Evolutionary conservation across 2,113 vertebrate genomes (phyloP).

Genomic region (Anolis carolinensis): DNA sequence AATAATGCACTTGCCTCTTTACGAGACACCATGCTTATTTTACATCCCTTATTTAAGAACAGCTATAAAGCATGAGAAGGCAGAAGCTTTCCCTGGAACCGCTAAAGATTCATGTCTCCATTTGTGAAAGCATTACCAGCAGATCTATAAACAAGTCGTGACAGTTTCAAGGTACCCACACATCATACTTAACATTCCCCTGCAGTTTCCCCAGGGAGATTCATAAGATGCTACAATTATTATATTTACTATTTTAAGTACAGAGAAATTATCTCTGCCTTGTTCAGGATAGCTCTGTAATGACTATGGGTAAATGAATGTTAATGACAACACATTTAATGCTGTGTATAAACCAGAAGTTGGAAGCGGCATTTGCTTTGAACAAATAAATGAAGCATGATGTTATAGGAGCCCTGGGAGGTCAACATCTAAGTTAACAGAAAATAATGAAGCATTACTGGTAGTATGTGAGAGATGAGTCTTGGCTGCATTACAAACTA

Average conservation of each 20-base stretch:
- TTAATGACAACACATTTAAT: slow-evolving; percentile 16
- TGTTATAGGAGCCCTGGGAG: slow-evolving; percentile 20
- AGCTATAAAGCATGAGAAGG: neutral
- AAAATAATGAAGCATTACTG: neutral
- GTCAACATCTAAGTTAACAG: slow-evolving; percentile 24
- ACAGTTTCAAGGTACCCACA: neutral
- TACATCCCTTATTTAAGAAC: neutral
- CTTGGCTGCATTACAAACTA: slow-evolving; percentile 25
- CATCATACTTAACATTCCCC: neutral
- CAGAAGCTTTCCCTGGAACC: neutral
- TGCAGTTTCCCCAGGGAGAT: neutral
- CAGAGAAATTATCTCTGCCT: neutral
- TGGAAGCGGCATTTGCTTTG: slow-evolving; percentile 13
- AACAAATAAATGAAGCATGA: slow-evolving; percentile 41
- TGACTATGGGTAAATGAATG: neutral
- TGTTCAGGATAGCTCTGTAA: slow-evolving; percentile 2
- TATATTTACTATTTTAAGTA: slow-evolving; percentile 27
- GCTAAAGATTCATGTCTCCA: neutral
- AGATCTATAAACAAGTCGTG: neutral
- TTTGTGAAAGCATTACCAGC: neutral
- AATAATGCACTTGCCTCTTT: neutral
- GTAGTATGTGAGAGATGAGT: slow-evolving; percentile 12
- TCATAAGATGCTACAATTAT: neutral
- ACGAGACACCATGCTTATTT: neutral
- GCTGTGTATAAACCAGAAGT: slow-evolving; percentile 35